Evolutionary conservation across 2,113 vertebrate species (phyloP).

Genomic region (Capreolus pygargus): DNA sequence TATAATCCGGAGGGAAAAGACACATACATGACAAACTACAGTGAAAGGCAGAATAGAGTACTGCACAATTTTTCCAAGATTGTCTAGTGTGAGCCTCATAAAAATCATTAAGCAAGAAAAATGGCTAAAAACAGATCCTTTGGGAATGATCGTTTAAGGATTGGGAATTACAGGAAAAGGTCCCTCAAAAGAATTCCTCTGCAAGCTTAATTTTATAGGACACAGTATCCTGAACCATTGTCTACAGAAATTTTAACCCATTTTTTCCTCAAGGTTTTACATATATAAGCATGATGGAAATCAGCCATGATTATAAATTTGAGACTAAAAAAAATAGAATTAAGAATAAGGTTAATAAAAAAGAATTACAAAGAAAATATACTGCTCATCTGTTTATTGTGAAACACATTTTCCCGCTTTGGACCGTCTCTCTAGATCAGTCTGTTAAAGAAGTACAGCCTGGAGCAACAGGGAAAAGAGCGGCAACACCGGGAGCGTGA

Average conservation of each 20-base stretch:
- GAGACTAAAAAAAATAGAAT: not conserved
- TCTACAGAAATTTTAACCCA: not conserved
- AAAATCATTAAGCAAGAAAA: not conserved
- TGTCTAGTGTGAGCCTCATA: not conserved
- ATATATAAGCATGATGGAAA: not conserved
- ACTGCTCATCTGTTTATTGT: not conserved
- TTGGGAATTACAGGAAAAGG: not conserved
- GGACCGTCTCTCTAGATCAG: not conserved
- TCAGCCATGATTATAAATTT: not conserved
- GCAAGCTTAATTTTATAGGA: not conserved
- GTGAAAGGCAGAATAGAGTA: not conserved
- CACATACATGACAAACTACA: not conserved
- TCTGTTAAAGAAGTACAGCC: not conserved
- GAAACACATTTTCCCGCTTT: not conserved
- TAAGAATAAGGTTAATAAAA: not conserved
- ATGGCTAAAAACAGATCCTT: not conserved
- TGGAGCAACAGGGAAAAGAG: not conserved
- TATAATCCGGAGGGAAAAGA: not conserved
- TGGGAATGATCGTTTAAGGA: not conserved
- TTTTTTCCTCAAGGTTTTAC: not conserved
- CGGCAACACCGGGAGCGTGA: rapidly evolving
- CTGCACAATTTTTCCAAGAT: not conserved
- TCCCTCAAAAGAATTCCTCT: not conserved
- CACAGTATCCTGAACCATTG: not conserved
- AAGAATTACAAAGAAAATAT: not conserved